phyloP scores from a whole-genome alignment of 35 echinoderm and acorn worm species.

The Anneissia japonica region DNA sequence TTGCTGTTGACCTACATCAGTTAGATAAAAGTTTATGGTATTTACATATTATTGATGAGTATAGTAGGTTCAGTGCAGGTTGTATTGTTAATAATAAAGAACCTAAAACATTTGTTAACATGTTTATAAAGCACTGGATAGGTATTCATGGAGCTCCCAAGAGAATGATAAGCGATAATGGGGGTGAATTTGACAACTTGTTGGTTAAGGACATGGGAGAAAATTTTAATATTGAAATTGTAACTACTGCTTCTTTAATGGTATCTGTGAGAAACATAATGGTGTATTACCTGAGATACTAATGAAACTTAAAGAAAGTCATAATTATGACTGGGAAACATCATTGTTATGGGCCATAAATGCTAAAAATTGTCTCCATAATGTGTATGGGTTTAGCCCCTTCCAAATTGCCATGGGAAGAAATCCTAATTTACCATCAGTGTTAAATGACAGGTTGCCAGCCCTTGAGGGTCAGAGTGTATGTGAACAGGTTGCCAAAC shows the following conservation, averaged over 20 bases:
- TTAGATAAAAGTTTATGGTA: not conserved
- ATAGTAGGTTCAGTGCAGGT: constrained; percentile 11
- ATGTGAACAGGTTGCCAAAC: not conserved
- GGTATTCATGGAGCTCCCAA: constrained; percentile 31
- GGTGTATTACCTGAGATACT: not conserved
- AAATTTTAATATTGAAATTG: constrained; percentile 11
- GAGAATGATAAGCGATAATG: constrained; percentile 23
- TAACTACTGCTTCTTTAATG: constrained; percentile 6
- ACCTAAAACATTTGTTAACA: constrained; percentile 4
- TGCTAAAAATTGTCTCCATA: constrained; percentile 16
- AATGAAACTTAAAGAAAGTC: constrained; percentile 10
- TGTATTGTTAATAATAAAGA: constrained; percentile 5
- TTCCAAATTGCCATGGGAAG: constrained; percentile 22
- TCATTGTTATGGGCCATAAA: constrained; percentile 2
- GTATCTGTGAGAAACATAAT: not conserved
- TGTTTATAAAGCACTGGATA: constrained; percentile 20
- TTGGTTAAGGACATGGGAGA: constrained; percentile 15
- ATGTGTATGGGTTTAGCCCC: constrained; percentile 10
- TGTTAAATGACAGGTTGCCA: constrained; percentile 1
- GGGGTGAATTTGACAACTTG: constrained; percentile 16
- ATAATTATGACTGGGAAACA: not conserved
- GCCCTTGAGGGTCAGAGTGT: constrained; percentile 5
- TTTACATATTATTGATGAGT: constrained; percentile 36
- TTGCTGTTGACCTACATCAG: constrained; percentile 19
- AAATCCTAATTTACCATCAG: constrained; percentile 34